Evolutionary conservation across 2,888 invertebrate species (phyloP), one percentile per base, ranked within the genome.

Genomic region (Odontocolon sp.): DNA sequence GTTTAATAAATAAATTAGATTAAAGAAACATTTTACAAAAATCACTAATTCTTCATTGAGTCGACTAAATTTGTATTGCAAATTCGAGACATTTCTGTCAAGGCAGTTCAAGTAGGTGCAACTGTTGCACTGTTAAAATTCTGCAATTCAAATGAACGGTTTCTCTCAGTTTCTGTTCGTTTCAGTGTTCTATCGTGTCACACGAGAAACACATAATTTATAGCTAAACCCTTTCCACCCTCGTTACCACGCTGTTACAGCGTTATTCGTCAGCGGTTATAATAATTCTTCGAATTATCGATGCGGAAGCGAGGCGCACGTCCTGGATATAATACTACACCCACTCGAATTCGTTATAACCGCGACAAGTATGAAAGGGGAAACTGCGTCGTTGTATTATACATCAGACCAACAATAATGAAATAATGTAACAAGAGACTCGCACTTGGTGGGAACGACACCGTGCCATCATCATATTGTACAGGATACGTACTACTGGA

Each of bases 201-300:
- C 38, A 9, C 36, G 64, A 45, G 42, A 59, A n/a, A n/a, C 38
- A 26, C 11, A 9, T 52, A 64, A 75, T 57, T 69, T 75, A 64
- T 64, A 18, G 47, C 23, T 21, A 36, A 0, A 8, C 21, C 8
- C 26, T 8, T 9, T 14, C 21, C 0, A 4, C 56, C 14, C 45
- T 45, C 52, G 21, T 71, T 61, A 54, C 31, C 71, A 40, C 40
- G 38, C 23, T 23, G 61, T 71, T 50, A 33, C 8, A 40, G 31
- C 16, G 61, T 71, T 50, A 50, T 61, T 67, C 76, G 67, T 76
- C 61, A 71, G 40, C 31, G 71, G 71, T 76, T 63, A 71, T 67
- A 71, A 76, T 71, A 71, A 76, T 76, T 67, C 67, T 71, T 71
- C 56, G 61, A 66, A 76, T 76, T 71, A 67, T 76, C 71, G 67